Percentiles rank a stretch among this genome's conserved stretches.
These are phyloP conservation scores for Spilogale gracilis DNA, from an alignment of 2,113 vertebrate genomes.

Conservation along the genomic window DNA sequence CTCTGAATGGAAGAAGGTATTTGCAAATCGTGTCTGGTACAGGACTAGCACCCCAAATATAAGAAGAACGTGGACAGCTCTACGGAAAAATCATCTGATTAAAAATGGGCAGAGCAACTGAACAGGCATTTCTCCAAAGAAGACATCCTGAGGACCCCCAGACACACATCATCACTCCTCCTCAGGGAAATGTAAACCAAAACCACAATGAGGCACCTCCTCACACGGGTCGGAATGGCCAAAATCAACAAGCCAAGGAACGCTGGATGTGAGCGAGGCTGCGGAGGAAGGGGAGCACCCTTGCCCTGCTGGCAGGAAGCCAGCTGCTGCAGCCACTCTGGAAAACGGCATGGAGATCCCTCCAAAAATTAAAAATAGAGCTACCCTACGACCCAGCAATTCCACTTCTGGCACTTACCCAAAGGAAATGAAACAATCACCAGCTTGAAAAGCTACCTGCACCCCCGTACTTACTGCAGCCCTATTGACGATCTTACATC, in stretches of 20 bases:
- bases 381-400: too few relatives aligned
- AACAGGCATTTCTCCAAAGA: background rate
- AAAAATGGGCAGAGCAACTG: background rate
- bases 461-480: fast-evolving
- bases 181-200: background rate
- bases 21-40: fast-evolving
- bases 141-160: background rate
- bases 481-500: fast-evolving
- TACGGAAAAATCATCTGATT: too few relatives aligned
- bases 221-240: fast-evolving
- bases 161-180: fast-evolving
- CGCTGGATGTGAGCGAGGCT: fast-evolving
- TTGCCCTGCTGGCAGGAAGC: too few relatives aligned
- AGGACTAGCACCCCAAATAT: fast-evolving
- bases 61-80: too few relatives aligned
- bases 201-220: fast-evolving
- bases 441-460: fast-evolving
- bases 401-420: background rate
- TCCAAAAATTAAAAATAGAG: background rate
- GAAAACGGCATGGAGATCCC: fast-evolving
- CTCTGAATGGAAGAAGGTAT: fast-evolving
- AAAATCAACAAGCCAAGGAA: fast-evolving
- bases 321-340: too few relatives aligned
- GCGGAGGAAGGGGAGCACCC: background rate
- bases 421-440: background rate